Base-by-base conservation (phyloP, 92 coral and sea anemone genomes). In the Epizoanthus illoricatus region DNA sequence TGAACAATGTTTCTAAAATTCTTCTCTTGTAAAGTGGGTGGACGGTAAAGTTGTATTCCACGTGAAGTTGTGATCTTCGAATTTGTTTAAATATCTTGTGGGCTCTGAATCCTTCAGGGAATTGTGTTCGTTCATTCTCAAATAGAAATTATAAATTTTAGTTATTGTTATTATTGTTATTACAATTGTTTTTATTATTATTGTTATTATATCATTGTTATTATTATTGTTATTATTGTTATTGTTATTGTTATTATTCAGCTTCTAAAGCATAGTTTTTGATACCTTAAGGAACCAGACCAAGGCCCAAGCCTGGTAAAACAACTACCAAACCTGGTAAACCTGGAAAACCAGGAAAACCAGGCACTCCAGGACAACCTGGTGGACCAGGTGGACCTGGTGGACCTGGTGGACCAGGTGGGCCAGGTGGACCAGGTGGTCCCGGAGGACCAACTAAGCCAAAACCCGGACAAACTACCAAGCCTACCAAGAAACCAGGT, bases 361-460 rank as follows among this genome's bases (percentile, higher is more conserved):
- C 97, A 1, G 90, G 92, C 16, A 86, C 85, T 1, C 91, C 89
- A 13, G 91, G 92, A 47, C 89, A 90, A 18, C 98, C 98, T 16
- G 91, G 89, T 5, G 81, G 73, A 0, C 91, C 94, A 8, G 80
- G 87, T 1, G 83, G 82, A 36, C 94, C 94, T 4, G 94, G 94
- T 0, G 91, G 91, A 0, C 94, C 94, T 17, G 89, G 87, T 40
- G 94, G 92, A 21, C 92, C 94, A 64, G 87, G 85, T 6, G 85
- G 84, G 19, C 88, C 94, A 5, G 91, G 91, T 1, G 90, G 90
- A 4, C 95, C 95, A 19, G 88, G 88, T 0, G 94, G 96, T 17
- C 96, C 96, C 1, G 93, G 91, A 12, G 96, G 96, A 54, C 88
- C 94, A 10, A 85, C 85, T 52, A 88, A 90, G 0, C 73, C 84